Evolutionary conservation across 2,888 invertebrate genomes (phyloP), one percentile per base, ranked within the genome.

Genomic region (Mechanitis mazaeus): DNA sequence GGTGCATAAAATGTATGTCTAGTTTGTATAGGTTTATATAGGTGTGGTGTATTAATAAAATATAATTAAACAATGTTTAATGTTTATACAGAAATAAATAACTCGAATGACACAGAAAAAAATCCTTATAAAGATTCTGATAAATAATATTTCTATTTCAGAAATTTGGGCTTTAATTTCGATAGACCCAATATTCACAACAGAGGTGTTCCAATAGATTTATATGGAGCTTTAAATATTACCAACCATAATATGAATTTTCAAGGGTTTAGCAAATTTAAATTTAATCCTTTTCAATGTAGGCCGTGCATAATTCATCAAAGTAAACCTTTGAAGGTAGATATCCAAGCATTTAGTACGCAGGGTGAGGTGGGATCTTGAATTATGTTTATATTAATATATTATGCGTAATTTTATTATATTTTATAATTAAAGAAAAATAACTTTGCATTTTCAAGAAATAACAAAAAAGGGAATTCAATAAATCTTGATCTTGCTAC

Each of bases 221-320:
- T 45, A 50, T 42, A 33, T 53, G 12, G 2, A 42, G 56, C 42
- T 54, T 55, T 56, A 60, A 65, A 56, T 63, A 61, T 58, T 56
- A 53, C 58, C 28, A 54, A 12, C 38, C 35, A 31, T 58, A 63
- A 61, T 59, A 63, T 56, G 57, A 35, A 60, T 65, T 46, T 58
- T 33, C 28, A 53, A 58, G 59, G 59, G 54, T 59, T 56, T 58
- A 35, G 55, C 45, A 60, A 64, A 66, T 64, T 64, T 62, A 67
- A 69, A 70, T 66, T 64, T 66, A 68, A 68, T 66, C 70, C 62
- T 59, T 67, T 61, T 63, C 67, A 66, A 64, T 66, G 63, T 68
- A 64, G 69, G 65, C 64, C 67, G 64, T 78, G 69, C 71, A 76
- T 77, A 71, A 78, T 78, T 78, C 73, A 77, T 75, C 65, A 68